Percentiles rank a stretch among this genome's conserved stretches.
Conservation (phyloP, 2,797 vertebrate species). For the Buceros bicornis region DNA sequence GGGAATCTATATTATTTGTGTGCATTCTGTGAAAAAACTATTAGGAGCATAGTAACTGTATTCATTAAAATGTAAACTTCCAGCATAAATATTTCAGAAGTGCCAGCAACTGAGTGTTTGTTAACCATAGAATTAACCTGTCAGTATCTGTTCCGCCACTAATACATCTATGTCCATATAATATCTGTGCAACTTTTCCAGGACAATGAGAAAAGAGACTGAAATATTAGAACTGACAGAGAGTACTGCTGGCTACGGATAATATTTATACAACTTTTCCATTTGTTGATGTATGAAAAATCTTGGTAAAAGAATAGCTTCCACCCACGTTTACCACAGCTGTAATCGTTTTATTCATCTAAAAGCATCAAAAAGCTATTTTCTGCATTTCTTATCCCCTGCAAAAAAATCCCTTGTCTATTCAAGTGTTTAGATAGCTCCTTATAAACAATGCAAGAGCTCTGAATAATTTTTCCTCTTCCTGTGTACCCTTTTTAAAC, state of each 20-base stretch:
- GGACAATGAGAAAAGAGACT: constrained; percentile 70
- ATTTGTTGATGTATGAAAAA: constrained; percentile 82
- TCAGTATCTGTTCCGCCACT: constrained; percentile 45
- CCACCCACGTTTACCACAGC: constrained; percentile 77
- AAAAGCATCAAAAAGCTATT: constrained; percentile 75
- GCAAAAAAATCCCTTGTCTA: constrained; percentile 6
- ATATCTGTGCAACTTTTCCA: constrained; percentile 60
- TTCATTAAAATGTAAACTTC: constrained; percentile 85
- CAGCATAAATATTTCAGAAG: constrained; percentile 72
- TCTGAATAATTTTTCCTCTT: constrained; percentile 77
- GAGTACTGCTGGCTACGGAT: constrained; percentile 72
- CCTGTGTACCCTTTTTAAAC: constrained; percentile 75
- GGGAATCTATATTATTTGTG: constrained; percentile 86
- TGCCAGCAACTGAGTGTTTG: constrained; percentile 70
- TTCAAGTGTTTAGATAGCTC: constrained; percentile 80
- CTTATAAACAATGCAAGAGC: constrained; percentile 79
- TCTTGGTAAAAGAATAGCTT: constrained; percentile 78
- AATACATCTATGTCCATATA: constrained; percentile 44
- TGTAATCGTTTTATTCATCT: constrained; percentile 79
- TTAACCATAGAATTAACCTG: constrained; percentile 63
- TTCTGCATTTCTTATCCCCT: constrained; percentile 64
- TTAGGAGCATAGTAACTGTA: constrained; percentile 85
- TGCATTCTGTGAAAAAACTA: constrained; percentile 83
- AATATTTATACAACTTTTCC: constrained; percentile 81
- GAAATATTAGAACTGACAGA: constrained; percentile 74